phyloP scores from a whole-genome alignment of 2,888 invertebrate species.

The Cetonia aurata region DNA sequence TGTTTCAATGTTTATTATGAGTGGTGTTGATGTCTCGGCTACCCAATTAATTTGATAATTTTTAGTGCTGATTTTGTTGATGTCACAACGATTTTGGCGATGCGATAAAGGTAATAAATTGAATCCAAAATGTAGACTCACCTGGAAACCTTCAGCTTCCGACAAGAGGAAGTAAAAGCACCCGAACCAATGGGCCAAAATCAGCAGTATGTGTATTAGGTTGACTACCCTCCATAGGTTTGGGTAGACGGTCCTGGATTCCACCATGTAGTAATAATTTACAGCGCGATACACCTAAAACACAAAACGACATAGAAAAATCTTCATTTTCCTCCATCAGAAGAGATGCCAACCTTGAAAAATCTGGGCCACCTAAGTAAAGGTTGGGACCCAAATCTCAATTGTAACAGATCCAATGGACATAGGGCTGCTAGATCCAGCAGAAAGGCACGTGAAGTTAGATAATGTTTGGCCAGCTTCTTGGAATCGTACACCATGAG shows the following conservation, averaged over 20 bases:
- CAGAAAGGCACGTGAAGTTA: slow-evolving; percentile 85
- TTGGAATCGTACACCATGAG: slow-evolving; percentile 93
- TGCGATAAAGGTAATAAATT: not conserved
- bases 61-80: too few species aligned
- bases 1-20: too few species aligned
- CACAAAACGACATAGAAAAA: slow-evolving; percentile 5
- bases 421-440: slow-evolving; percentile 86
- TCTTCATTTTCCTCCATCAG: not conserved
- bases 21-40: too few species aligned
- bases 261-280: slow-evolving; percentile 95
- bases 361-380: slow-evolving; percentile 90
- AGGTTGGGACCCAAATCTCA: slow-evolving; percentile 84
- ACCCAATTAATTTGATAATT: too few species aligned
- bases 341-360: slow-evolving; percentile 74
- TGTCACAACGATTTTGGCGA: too few species aligned
- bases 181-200: slow-evolving; percentile 97
- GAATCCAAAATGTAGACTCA: slow-evolving; percentile 64
- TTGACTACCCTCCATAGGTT: slow-evolving; percentile 97
- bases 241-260: slow-evolving; percentile 94
- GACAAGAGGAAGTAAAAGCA: slow-evolving; percentile 97
- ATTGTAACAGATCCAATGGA: slow-evolving; percentile 89
- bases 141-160: slow-evolving; percentile 89
- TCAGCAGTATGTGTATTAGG: slow-evolving; percentile 93
- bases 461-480: slow-evolving; percentile 91
- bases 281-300: slow-evolving; percentile 88